phyloP scores from a whole-genome alignment of 2,888 invertebrate genomes.

The Caenorhabditis panamensis region DNA sequence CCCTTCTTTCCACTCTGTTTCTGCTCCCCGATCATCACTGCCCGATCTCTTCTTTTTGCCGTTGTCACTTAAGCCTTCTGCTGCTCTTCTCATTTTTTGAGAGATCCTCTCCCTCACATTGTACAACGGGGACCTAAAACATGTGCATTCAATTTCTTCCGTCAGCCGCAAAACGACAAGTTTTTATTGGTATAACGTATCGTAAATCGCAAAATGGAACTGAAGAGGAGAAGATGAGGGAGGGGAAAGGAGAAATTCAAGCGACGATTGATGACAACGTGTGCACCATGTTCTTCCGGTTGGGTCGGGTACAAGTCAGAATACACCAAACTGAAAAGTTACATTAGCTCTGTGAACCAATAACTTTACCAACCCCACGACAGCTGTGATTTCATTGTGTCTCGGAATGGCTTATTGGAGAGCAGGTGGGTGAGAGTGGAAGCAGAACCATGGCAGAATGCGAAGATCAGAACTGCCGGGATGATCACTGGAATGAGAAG shows the following conservation, averaged over 20 bases:
- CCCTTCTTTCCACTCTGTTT: constrained; percentile 8
- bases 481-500: constrained; percentile 33
- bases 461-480: constrained; percentile 30
- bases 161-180: constrained; percentile 54
- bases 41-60: constrained; percentile 37
- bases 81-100: constrained; percentile 34
- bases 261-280: constrained; percentile 49
- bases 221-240: background rate
- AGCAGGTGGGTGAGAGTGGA: constrained; percentile 49
- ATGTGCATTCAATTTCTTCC: constrained; percentile 60
- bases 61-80: constrained; percentile 49
- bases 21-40: constrained; percentile 19
- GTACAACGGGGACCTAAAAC: constrained; percentile 51
- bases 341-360: background rate
- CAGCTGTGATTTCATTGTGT: constrained; percentile 52
- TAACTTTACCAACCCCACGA: constrained; percentile 18
- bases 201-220: constrained; percentile 35
- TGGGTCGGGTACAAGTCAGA: constrained; percentile 29
- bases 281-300: constrained; percentile 30
- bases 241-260: constrained; percentile 6
- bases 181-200: constrained; percentile 53
- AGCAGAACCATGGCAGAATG: constrained; percentile 39
- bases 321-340: constrained; percentile 26
- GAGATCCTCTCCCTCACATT: constrained; percentile 19
- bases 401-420: constrained; percentile 52